Evolutionary conservation across 2,888 invertebrate species (phyloP).

Genomic region (Pristionchus entomophagus): DNA sequence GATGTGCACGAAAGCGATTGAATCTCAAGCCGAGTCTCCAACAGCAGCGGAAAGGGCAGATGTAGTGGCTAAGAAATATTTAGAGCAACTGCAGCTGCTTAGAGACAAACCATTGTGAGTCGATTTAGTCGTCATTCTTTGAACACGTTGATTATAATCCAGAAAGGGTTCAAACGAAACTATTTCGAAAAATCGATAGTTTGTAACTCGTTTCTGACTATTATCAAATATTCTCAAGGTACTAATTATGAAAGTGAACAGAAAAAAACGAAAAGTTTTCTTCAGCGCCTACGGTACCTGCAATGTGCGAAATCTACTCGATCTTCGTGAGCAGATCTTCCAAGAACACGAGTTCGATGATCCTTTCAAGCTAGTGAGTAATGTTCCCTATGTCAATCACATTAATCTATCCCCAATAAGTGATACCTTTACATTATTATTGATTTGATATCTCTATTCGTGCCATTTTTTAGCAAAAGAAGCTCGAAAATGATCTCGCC

Average conservation of each 20-base stretch:
- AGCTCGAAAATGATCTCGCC: conserved; percentile 88
- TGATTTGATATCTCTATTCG: background rate
- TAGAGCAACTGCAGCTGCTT: conserved; percentile 85
- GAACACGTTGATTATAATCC: too few species aligned
- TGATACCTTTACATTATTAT: background rate
- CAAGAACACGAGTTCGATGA: conserved; percentile 93
- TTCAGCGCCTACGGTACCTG: conserved; percentile 85
- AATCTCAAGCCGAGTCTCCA: conserved; percentile 85
- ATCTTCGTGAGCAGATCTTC: conserved; percentile 92
- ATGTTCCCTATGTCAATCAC: too few species aligned
- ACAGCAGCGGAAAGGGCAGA: conserved; percentile 87
- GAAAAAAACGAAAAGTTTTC: too few species aligned
- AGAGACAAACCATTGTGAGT: conserved; percentile 83
- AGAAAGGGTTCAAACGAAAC: too few species aligned
- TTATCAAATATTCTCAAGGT: background rate
- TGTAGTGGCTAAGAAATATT: conserved; percentile 88
- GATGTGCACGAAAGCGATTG: conserved; percentile 83
- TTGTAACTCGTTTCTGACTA: too few species aligned
- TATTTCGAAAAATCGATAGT: too few species aligned
- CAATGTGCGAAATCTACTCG: conserved; percentile 90
- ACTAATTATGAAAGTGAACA: background rate
- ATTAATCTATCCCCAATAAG: conserved; percentile 64
- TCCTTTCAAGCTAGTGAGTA: conserved; percentile 81
- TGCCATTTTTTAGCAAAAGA: conserved; percentile 85
- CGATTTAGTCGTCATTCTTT: too few species aligned